These are phyloP conservation scores for Hemicordylus capensis DNA, from an alignment of 2,113 vertebrate genomes.

Conservation along the genomic window DNA sequence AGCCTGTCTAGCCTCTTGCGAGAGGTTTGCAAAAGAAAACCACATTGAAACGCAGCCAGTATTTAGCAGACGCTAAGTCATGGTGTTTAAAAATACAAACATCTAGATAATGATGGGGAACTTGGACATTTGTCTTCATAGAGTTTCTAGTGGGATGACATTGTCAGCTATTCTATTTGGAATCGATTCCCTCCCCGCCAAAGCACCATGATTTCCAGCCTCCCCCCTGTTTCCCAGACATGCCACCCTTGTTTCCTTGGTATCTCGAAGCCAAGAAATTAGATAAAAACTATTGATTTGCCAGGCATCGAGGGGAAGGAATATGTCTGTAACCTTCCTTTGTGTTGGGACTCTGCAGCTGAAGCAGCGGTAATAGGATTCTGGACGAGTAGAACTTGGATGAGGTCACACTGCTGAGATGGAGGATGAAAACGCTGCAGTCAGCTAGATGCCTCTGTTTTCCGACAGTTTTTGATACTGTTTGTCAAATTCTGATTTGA, in stretches of 20 bases:
- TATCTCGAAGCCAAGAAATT: slow-evolving; percentile 65
- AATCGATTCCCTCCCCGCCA: slow-evolving; percentile 50
- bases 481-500: slow-evolving; percentile 67
- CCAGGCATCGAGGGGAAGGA: slow-evolving; percentile 39
- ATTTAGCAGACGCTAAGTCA: slow-evolving; percentile 32
- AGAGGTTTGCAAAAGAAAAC: slow-evolving; percentile 38
- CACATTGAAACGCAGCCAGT: slow-evolving; percentile 25
- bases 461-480: slow-evolving; percentile 62
- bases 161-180: slow-evolving; percentile 55
- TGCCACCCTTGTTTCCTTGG: slow-evolving; percentile 55
- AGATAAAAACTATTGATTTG: slow-evolving; percentile 67
- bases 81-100: slow-evolving; percentile 54
- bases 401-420: slow-evolving; percentile 64
- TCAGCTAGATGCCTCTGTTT: slow-evolving; percentile 55
- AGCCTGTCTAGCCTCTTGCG: slow-evolving; percentile 26
- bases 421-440: slow-evolving; percentile 51
- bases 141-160: slow-evolving; percentile 44
- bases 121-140: slow-evolving; percentile 54
- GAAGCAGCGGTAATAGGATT: slow-evolving; percentile 64
- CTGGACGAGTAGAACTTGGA: slow-evolving; percentile 50
- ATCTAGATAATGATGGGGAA: slow-evolving; percentile 56
- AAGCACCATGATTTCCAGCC: slow-evolving; percentile 55
- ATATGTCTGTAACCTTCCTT: slow-evolving; percentile 61
- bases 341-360: slow-evolving; percentile 64
- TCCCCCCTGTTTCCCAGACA: slow-evolving; percentile 50